Conservation (phyloP, 2,113 vertebrate species). For the Grus americana region DNA sequence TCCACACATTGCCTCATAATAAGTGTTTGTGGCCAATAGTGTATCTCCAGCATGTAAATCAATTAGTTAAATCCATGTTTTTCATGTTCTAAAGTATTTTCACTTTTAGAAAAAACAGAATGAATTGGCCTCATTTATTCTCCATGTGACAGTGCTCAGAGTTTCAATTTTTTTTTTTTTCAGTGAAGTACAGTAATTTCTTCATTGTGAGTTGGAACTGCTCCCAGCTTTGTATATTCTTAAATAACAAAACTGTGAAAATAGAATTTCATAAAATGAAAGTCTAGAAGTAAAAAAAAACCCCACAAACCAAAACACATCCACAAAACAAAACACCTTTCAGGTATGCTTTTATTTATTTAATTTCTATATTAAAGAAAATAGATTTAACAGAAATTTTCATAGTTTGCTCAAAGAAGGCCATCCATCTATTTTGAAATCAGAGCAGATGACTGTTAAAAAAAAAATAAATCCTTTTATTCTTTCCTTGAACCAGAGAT, state of each 20-base stretch:
- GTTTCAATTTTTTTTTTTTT: background rate
- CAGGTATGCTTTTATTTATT: background rate
- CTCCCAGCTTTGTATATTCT: slow-evolving; percentile 30
- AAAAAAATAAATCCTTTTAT: background rate
- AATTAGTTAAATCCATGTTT: slow-evolving; percentile 20
- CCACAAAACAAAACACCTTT: background rate
- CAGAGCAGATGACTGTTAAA: background rate
- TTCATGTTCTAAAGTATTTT: slow-evolving; percentile 43
- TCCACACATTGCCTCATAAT: background rate
- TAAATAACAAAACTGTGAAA: slow-evolving; percentile 31
- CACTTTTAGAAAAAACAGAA: slow-evolving; percentile 19
- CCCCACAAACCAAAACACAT: no score
- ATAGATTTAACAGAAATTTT: background rate
- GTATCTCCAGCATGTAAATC: slow-evolving; percentile 3
- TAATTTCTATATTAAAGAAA: background rate
- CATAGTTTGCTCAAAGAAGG: fast-evolving
- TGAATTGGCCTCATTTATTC: slow-evolving; percentile 28
- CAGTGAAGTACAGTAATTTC: background rate
- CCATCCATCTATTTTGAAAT: background rate
- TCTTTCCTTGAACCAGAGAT: background rate
- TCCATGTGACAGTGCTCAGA: background rate
- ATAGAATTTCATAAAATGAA: background rate
- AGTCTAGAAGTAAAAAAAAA: background rate
- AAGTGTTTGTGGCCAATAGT: background rate
- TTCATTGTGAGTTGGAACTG: slow-evolving; percentile 7